A percentile compares a stretch with the other conserved stretches of the same genome.
phyloP scores from a whole-genome alignment of 2,888 invertebrate species.

The Rhagium mordax region DNA sequence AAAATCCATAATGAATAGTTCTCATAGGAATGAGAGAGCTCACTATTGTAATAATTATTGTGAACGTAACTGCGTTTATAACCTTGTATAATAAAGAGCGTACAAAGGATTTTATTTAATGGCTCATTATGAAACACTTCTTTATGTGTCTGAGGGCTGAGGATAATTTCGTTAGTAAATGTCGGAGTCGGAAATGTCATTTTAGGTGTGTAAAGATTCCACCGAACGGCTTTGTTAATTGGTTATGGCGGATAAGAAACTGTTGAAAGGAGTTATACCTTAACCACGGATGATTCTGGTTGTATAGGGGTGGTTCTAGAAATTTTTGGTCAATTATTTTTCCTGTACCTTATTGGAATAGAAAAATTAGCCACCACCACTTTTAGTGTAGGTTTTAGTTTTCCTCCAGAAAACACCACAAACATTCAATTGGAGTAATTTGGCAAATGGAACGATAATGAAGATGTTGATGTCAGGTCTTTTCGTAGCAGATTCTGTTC shows the following conservation, averaged over 20 bases:
- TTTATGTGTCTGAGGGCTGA: not conserved
- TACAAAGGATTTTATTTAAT: constrained; percentile 6
- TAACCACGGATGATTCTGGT: not conserved
- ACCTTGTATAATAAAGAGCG: constrained; percentile 4
- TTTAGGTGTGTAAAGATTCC: not conserved
- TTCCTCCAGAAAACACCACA: no score
- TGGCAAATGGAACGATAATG: no score
- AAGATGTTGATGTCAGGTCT: no score
- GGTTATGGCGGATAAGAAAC: no score
- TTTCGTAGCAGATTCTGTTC: no score
- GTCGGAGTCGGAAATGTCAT: not conserved
- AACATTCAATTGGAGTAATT: no score
- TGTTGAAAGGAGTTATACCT: not conserved
- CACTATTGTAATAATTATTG: not conserved
- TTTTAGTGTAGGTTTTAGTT: no score
- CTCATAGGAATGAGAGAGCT: not conserved
- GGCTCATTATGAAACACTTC: constrained; percentile 6
- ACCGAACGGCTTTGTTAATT: not conserved
- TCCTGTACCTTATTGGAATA: no score
- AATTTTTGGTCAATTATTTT: no score
- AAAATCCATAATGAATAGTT: not conserved
- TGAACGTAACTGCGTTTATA: not conserved
- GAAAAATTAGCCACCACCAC: no score
- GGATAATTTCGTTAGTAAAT: constrained; percentile 5
- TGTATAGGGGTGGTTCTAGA: no score